These are phyloP conservation scores for Megalops atlanticus DNA, from an alignment of 2,113 vertebrate genomes.

Conservation along the genomic window DNA sequence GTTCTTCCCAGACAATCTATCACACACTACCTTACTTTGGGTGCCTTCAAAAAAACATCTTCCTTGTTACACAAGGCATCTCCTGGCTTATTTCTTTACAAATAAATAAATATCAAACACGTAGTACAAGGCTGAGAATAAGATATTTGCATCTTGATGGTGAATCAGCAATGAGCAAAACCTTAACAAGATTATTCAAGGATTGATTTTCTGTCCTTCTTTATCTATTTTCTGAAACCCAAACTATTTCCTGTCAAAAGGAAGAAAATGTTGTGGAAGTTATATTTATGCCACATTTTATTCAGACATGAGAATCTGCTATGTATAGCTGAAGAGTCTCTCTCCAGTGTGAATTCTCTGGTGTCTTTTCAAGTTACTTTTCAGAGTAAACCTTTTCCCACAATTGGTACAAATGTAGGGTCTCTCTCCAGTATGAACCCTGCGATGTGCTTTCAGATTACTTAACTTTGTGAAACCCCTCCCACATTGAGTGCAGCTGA, in stretches of 20 bases:
- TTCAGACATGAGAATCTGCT: neutral
- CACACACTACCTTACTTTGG: too few relatives aligned
- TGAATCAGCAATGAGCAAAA: neutral
- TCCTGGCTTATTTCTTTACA: too few relatives aligned
- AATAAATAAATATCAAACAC: conserved; percentile 4
- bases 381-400: conserved; percentile 73
- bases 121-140: neutral
- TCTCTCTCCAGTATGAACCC: conserved; percentile 80
- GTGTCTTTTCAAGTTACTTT: conserved; percentile 75
- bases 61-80: too few relatives aligned
- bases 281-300: neutral
- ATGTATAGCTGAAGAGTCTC: conserved; percentile 70
- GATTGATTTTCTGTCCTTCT: too few relatives aligned
- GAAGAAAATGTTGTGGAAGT: neutral
- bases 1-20: too few relatives aligned
- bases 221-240: neutral
- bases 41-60: too few relatives aligned
- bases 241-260: neutral
- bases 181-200: neutral
- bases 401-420: conserved; percentile 77
- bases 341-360: conserved; percentile 72
- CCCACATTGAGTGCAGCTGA: conserved; percentile 63
- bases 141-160: too few relatives aligned
- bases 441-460: conserved; percentile 69
- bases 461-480: conserved; percentile 63